Evolutionary conservation across 2,113 vertebrate species (phyloP).

Genomic region (Brachyhypopomus occidentalis): DNA sequence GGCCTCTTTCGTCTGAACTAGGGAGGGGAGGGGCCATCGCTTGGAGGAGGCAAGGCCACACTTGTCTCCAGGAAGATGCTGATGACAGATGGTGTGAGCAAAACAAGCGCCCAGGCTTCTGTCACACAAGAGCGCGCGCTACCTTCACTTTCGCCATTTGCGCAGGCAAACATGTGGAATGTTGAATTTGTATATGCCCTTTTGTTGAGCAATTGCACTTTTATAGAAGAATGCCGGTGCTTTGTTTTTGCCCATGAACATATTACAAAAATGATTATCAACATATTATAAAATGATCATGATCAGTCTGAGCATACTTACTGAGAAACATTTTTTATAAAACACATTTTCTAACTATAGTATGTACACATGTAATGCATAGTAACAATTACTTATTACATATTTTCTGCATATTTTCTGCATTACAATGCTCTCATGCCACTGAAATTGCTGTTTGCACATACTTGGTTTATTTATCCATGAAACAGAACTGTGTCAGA

Average conservation of each 20-base stretch:
- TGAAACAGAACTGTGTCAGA: background rate
- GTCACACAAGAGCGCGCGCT: constrained; percentile 60
- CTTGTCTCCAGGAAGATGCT: constrained; percentile 47
- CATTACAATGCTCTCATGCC: too few relatives aligned
- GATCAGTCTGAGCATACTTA: too few relatives aligned
- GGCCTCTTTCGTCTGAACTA: constrained; percentile 25
- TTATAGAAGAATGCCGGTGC: background rate
- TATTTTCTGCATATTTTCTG: too few relatives aligned
- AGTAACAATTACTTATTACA: background rate
- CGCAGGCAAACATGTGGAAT: constrained; percentile 49
- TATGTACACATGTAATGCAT: background rate
- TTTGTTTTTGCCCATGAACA: background rate
- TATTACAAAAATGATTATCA: background rate
- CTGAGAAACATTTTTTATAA: too few relatives aligned
- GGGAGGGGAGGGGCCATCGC: constrained; percentile 30
- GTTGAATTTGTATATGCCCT: background rate
- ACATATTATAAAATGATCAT: too few relatives aligned
- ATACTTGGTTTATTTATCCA: background rate
- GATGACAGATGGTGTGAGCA: constrained; percentile 62
- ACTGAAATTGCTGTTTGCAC: background rate
- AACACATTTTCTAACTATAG: background rate
- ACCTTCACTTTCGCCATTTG: constrained; percentile 52
- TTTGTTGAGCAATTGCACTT: background rate
- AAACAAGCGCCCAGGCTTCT: constrained; percentile 47
- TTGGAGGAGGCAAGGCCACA: constrained; percentile 47